These are phyloP conservation scores for Taenioides sp. DNA, from an alignment of 2,797 vertebrate genomes.

Conservation along the genomic window DNA sequence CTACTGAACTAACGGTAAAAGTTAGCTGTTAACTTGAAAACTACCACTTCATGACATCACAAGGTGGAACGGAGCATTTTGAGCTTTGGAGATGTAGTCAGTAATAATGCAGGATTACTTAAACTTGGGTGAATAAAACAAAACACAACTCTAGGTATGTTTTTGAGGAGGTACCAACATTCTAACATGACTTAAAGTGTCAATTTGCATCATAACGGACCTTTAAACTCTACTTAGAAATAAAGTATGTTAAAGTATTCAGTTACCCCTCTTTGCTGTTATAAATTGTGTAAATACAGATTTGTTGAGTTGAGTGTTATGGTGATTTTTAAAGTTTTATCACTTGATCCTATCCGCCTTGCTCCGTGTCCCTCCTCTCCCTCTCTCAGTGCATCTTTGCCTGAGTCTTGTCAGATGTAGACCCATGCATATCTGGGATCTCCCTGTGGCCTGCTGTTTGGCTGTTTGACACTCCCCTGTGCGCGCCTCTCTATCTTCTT, in stretches of 20 bases:
- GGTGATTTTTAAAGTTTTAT: neutral
- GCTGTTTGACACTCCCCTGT: constrained; percentile 53
- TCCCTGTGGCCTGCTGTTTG: constrained; percentile 52
- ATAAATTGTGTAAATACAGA: neutral
- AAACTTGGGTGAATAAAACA: no score
- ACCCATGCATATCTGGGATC: constrained; percentile 48
- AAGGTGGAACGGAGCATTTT: no score
- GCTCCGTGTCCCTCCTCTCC: neutral
- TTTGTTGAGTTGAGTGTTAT: neutral
- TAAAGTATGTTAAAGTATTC: neutral
- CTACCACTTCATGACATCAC: no score
- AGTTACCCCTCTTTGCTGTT: neutral
- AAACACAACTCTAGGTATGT: no score
- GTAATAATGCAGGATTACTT: no score
- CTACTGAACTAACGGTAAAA: no score
- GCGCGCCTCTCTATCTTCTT: constrained; percentile 38
- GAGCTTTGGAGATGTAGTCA: no score
- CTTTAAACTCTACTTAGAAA: neutral
- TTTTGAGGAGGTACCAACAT: no score
- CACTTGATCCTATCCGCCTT: neutral
- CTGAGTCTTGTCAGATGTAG: constrained; percentile 34
- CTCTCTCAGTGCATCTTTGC: constrained; percentile 7
- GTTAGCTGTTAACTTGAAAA: no score
- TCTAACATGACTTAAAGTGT: no score
- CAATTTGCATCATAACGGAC: no score